A percentile compares a stretch with the other conserved stretches of the same genome.
Conservation (phyloP, 2,888 invertebrate species). For the Cephus pulcher region DNA sequence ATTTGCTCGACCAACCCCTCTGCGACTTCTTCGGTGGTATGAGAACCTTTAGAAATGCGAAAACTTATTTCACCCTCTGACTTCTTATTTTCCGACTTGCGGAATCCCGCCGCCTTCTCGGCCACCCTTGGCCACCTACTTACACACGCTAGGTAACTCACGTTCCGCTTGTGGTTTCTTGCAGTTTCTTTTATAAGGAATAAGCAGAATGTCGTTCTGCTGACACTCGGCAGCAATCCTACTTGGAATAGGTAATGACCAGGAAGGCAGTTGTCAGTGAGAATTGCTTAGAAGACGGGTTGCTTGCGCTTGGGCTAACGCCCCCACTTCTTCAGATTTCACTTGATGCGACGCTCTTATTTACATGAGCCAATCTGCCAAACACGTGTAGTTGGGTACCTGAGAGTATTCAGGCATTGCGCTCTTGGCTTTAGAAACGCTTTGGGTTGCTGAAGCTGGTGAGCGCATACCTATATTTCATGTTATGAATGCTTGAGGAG, state of each 20-base stretch:
- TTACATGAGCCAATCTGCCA: neutral
- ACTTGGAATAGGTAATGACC: neutral
- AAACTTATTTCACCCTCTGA: slow-evolving; percentile 41
- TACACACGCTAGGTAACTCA: neutral
- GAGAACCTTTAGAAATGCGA: slow-evolving; percentile 43
- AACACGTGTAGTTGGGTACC: neutral
- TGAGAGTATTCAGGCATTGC: neutral
- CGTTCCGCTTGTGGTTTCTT: neutral
- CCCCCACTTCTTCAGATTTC: neutral
- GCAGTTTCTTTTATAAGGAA: neutral
- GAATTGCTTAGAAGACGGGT: neutral
- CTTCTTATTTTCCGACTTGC: slow-evolving; percentile 11
- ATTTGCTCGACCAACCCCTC: slow-evolving; percentile 43
- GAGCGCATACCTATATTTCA: neutral
- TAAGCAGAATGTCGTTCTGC: neutral
- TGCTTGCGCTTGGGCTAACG: neutral
- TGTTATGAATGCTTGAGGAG: neutral
- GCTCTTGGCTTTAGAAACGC: neutral
- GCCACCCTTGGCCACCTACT: neutral
- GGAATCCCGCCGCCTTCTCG: slow-evolving; percentile 9
- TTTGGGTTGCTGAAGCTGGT: neutral
- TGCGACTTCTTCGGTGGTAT: slow-evolving; percentile 7
- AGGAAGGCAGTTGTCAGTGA: neutral
- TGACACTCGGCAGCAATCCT: neutral
- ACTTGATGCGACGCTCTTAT: neutral